Base-by-base conservation (phyloP, 2,113 vertebrate species). In the Oryzias woworae region DNA sequence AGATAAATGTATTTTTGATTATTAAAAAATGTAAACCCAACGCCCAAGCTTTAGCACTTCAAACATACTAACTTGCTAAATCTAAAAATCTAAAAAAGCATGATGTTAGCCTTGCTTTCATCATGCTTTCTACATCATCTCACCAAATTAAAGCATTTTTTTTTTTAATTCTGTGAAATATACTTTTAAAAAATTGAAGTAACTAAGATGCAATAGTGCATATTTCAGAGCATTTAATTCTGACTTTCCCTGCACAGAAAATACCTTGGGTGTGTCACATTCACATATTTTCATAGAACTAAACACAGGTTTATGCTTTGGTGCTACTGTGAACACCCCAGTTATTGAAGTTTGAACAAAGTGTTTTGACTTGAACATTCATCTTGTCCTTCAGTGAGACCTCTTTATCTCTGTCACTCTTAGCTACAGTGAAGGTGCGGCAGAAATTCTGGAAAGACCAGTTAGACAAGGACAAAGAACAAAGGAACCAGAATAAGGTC, bases 391-490 rank as follows among this genome's bases (percentile, higher is more conserved):
- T 75, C 24, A 45, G 3, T 23, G n/a, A 53, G 50, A 53, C 43
- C 51, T 67, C 5, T 23, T 36, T 20, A 53, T 58, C 56, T 72
- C 24, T 62, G 62, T 65, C 61, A 71, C 55, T 70, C 68, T 69
- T 52, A 60, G 59, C 51, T 56, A 53, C 66, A 55, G 22, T 55
- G 41, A 67, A 68, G 72, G 78, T 53, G 54, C 36, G 52, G 79
- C 69, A 60, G 71, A 58, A 79, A 88, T 87, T 87, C 89, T 82
- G 77, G 86, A 84, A 65, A 77, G 79, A 89, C 89, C 77, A 76
- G 87, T 86, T 80, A 43, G 53, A 72, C 72, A 43, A 14, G 62
- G 50, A 60, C 12, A 26, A 45, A 51, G 22, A 77, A 90, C 86
- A 89, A 86, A 85, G 77, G 67, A 3, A 69, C 62, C 17, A 71